Conservation (phyloP, 53 echinoderm and acorn worm genomes). For the Paracentrotus lividus region DNA sequence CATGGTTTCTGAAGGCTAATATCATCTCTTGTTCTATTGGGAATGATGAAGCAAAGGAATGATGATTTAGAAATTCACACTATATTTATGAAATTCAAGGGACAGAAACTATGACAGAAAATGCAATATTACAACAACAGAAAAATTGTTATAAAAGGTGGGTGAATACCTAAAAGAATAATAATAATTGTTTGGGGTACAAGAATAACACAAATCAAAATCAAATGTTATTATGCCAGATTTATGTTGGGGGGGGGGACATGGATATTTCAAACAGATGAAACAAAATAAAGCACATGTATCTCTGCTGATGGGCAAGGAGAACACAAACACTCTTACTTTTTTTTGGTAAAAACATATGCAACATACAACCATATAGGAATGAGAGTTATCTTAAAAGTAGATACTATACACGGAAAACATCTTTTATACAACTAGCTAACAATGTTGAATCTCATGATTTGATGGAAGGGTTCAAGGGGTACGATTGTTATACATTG, state of each 20-base stretch:
- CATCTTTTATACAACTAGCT: too few species aligned
- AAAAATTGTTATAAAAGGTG: background rate
- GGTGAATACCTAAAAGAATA: background rate
- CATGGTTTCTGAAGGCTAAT: background rate
- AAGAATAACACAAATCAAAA: background rate
- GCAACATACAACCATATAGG: background rate
- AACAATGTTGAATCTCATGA: too few species aligned
- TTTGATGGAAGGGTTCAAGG: background rate
- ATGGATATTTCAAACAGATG: background rate
- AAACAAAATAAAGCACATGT: background rate
- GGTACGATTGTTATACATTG: background rate
- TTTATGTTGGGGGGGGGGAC: background rate
- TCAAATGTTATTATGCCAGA: background rate
- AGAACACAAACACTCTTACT: background rate
- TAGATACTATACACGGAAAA: too few species aligned
- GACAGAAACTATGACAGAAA: background rate
- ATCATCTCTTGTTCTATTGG: background rate
- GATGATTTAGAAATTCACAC: background rate
- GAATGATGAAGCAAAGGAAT: background rate
- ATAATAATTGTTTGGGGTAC: background rate
- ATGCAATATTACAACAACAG: background rate
- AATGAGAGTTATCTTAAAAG: background rate
- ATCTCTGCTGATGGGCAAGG: background rate
- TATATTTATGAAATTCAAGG: slow-evolving; percentile 15
- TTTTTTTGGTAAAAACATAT: background rate